These are phyloP conservation scores for Cyprinus carpio DNA, from an alignment of 2,113 vertebrate species.

Conservation along the genomic window DNA sequence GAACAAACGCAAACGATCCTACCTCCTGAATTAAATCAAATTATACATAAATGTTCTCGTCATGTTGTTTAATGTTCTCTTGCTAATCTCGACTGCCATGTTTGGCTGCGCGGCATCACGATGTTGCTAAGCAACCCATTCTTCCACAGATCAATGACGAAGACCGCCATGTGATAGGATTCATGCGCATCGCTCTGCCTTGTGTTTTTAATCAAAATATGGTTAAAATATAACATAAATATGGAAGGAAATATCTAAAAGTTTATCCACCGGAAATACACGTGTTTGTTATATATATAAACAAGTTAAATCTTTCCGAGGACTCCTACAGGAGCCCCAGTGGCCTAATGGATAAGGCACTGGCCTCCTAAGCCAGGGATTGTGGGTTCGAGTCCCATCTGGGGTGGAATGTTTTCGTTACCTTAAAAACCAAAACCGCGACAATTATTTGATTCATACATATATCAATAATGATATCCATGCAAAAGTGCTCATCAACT, in stretches of 20 bases:
- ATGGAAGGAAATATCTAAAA: neutral
- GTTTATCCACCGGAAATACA: neutral
- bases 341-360: constrained; percentile 84
- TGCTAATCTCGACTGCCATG: constrained; percentile 24
- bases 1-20: neutral
- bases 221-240: neutral
- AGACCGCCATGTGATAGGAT: neutral
- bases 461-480: neutral
- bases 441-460: neutral
- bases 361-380: constrained; percentile 60
- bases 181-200: too few species aligned
- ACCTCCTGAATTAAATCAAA: neutral
- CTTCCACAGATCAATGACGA: neutral
- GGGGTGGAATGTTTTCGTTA: constrained; percentile 26
- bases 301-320: rapidly evolving
- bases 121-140: constrained; percentile 48
- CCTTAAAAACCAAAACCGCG: rapidly evolving
- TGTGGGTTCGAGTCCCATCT: constrained; percentile 63
- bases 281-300: neutral
- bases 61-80: neutral
- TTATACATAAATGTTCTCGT: too few species aligned
- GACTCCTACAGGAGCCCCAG: constrained; percentile 64
- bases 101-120: neutral
- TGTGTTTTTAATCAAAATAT: neutral
- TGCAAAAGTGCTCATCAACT: neutral